Evolutionary conservation across 2,113 vertebrate species (phyloP).

Genomic region (Chloropsis cyanopogon): DNA sequence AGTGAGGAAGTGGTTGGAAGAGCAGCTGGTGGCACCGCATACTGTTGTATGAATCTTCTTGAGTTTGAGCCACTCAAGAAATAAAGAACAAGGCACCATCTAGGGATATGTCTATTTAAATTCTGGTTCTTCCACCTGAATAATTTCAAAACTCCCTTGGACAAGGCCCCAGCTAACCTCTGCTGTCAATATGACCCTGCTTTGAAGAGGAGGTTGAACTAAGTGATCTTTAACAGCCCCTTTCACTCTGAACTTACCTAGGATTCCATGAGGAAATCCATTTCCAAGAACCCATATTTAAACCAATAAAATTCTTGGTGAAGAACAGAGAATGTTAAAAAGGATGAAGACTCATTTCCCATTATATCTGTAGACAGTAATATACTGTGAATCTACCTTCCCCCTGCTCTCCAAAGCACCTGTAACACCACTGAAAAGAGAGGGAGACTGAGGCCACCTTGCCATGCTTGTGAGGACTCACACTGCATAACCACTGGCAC

Average conservation of each 20-base stretch:
- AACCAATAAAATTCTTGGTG: not conserved
- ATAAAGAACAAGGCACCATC: not conserved
- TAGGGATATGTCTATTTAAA: not conserved
- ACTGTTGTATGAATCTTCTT: not conserved
- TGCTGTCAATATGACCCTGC: not conserved
- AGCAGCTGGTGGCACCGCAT: not conserved
- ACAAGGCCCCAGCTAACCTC: not conserved
- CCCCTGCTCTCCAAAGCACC: not conserved
- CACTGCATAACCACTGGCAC: not conserved
- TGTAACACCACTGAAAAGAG: not conserved
- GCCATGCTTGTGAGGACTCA: not conserved
- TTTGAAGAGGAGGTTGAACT: not conserved
- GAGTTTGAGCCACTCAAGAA: not conserved
- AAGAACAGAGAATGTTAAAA: not conserved
- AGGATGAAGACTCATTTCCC: not conserved
- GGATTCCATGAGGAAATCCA: not conserved
- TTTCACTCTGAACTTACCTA: not conserved
- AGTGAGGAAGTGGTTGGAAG: not conserved
- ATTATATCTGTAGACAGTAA: not conserved
- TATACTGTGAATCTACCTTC: not conserved
- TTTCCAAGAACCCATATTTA: not conserved
- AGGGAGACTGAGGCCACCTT: not conserved
- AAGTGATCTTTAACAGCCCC: not conserved
- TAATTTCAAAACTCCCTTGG: not conserved
- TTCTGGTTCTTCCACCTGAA: not conserved